Percentiles rank a stretch among this genome's conserved stretches.
Evolutionary conservation across 37 sponge, comb jelly and placozoan genomes (phyloP).

Genomic region (Spongilla lacustris): DNA sequence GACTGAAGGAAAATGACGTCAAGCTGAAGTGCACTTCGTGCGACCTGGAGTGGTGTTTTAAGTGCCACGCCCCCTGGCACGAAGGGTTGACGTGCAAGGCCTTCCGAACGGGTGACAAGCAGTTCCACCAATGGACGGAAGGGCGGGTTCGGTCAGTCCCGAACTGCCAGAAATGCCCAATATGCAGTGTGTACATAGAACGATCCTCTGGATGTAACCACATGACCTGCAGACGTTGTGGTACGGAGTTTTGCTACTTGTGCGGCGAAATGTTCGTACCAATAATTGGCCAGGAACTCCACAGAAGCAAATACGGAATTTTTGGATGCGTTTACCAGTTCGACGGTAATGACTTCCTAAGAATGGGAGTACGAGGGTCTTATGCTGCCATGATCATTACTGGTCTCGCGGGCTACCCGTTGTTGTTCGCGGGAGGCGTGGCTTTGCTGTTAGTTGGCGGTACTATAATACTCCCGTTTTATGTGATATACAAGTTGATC

Average conservation of each 20-base stretch:
- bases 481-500: constrained; percentile 52
- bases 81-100: constrained; percentile 53
- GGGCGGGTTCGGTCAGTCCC: constrained; percentile 10
- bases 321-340: constrained; percentile 73
- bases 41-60: constrained; percentile 74
- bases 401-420: constrained; percentile 43
- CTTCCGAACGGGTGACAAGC: constrained; percentile 45
- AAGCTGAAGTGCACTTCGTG: constrained; percentile 67
- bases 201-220: constrained; percentile 76
- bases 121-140: constrained; percentile 67
- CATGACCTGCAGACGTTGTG: constrained; percentile 83
- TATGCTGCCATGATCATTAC: constrained; percentile 46
- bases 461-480: constrained; percentile 58
- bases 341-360: constrained; percentile 9
- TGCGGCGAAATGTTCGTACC: constrained; percentile 62
- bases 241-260: constrained; percentile 74
- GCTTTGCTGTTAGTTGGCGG: constrained; percentile 53
- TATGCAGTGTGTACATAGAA: constrained; percentile 75
- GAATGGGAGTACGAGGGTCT: constrained; percentile 44
- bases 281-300: constrained; percentile 34
- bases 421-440: constrained; percentile 44
- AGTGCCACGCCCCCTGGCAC: constrained; percentile 92
- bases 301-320: constrained; percentile 36
- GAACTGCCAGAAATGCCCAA: constrained; percentile 81
- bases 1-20: constrained; percentile 29